Evolutionary conservation across 2,113 vertebrate genomes (phyloP).

Genomic region (Actenoides hombroni): DNA sequence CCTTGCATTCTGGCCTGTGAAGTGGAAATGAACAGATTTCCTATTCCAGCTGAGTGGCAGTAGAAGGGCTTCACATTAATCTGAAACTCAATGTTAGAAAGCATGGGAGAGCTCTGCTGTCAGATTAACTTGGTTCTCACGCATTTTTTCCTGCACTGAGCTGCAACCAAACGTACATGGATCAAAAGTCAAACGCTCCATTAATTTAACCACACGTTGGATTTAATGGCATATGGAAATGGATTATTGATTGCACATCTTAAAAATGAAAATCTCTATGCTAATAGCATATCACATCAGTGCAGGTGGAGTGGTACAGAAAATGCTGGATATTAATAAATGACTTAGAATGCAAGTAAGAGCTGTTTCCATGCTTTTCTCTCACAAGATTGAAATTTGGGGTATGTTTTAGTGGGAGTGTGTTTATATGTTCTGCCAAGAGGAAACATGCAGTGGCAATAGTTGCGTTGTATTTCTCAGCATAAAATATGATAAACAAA

Average conservation of each 20-base stretch:
- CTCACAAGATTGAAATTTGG: not conserved
- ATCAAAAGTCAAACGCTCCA: constrained; percentile 61
- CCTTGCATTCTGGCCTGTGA: constrained; percentile 33
- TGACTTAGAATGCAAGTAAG: not conserved
- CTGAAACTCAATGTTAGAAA: constrained; percentile 12
- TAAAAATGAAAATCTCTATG: constrained; percentile 54
- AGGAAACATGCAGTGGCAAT: not conserved
- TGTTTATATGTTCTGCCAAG: constrained; percentile 20
- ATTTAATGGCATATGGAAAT: constrained; percentile 57
- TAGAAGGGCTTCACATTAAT: constrained; percentile 38
- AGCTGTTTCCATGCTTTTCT: not conserved
- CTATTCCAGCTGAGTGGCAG: constrained; percentile 51
- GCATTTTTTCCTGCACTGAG: constrained; percentile 57
- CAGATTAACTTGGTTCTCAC: constrained; percentile 28
- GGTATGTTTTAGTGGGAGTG: not conserved
- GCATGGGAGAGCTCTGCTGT: constrained; percentile 53
- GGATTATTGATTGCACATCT: constrained; percentile 63
- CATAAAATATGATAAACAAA: constrained; percentile 14
- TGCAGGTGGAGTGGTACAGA: constrained; percentile 4
- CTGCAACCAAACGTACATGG: constrained; percentile 52
- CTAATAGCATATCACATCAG: constrained; percentile 28
- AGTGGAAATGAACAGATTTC: constrained; percentile 47
- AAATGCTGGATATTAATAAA: constrained; percentile 19
- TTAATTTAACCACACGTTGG: constrained; percentile 57
- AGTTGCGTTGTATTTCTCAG: not conserved